phyloP scores from a whole-genome alignment of 2,888 invertebrate species.

The Baccha elongata region DNA sequence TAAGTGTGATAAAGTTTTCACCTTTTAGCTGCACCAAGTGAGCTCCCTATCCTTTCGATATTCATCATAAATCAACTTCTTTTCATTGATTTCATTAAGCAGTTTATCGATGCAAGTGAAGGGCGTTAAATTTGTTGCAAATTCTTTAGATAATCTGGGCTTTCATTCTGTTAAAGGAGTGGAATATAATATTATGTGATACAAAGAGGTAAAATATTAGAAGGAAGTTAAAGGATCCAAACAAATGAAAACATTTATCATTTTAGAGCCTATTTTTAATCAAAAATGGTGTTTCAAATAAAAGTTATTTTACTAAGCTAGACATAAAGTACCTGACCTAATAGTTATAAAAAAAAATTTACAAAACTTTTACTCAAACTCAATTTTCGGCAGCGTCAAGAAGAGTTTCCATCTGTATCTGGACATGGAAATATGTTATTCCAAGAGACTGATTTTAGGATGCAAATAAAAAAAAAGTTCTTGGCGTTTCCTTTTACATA shows the following conservation, averaged over 20 bases:
- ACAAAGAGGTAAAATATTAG: too few relatives aligned
- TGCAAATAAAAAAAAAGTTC: background rate
- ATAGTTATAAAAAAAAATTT: constrained; percentile 11
- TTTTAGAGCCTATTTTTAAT: too few relatives aligned
- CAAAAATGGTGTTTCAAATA: too few relatives aligned
- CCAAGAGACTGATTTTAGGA: constrained; percentile 29
- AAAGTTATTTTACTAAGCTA: too few relatives aligned
- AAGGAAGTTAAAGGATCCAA: too few relatives aligned
- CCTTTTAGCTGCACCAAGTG: background rate
- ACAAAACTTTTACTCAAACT: constrained; percentile 44
- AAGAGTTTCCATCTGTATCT: constrained; percentile 39
- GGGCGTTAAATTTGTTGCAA: constrained; percentile 51
- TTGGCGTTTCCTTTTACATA: constrained; percentile 8
- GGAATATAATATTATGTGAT: too few relatives aligned
- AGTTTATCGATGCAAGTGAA: constrained; percentile 48
- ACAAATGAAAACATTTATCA: too few relatives aligned
- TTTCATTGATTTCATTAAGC: constrained; percentile 55
- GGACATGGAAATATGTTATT: constrained; percentile 56
- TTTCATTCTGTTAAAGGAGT: too few relatives aligned
- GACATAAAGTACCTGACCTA: too few relatives aligned
- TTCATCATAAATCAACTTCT: constrained; percentile 49
- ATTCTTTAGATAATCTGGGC: constrained; percentile 16
- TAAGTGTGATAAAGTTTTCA: constrained; percentile 47
- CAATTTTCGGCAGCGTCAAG: constrained; percentile 34
- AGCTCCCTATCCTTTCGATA: background rate